Percentiles rank a stretch among this genome's conserved stretches.
Evolutionary conservation across 2,797 vertebrate species (phyloP).

Genomic region (Squalus acanthias): DNA sequence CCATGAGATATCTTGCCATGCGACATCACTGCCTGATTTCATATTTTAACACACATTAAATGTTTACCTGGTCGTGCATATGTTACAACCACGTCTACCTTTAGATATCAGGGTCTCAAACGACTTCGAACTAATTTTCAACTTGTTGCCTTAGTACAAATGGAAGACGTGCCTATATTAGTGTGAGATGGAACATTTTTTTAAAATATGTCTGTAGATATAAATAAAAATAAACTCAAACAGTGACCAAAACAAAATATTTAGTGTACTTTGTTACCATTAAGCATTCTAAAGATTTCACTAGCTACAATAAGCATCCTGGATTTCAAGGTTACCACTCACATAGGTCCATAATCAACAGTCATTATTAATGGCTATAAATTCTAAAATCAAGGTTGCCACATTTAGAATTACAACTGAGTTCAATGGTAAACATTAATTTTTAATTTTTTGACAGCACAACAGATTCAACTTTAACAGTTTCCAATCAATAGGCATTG

Average conservation of each 20-base stretch:
- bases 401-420: background rate
- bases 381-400: background rate
- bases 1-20: background rate
- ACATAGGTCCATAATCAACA: background rate
- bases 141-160: too few relatives aligned
- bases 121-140: too few relatives aligned
- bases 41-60: background rate
- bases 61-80: background rate
- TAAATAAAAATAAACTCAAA: background rate
- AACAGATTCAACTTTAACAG: background rate
- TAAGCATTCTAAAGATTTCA: background rate
- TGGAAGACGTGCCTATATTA: background rate
- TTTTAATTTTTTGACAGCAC: background rate
- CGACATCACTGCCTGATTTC: background rate
- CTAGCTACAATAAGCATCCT: background rate
- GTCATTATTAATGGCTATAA: background rate
- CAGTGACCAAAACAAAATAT: background rate
- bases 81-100: background rate
- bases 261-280: background rate
- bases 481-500: background rate
- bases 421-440: background rate
- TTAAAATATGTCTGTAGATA: background rate
- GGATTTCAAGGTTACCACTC: background rate
- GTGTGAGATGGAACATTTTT: background rate
- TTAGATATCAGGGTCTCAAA: background rate